These are phyloP conservation scores for Scaptodrosophila lebanonensis DNA, from an alignment of 1,140 invertebrate genomes.

Conservation along the genomic window DNA sequence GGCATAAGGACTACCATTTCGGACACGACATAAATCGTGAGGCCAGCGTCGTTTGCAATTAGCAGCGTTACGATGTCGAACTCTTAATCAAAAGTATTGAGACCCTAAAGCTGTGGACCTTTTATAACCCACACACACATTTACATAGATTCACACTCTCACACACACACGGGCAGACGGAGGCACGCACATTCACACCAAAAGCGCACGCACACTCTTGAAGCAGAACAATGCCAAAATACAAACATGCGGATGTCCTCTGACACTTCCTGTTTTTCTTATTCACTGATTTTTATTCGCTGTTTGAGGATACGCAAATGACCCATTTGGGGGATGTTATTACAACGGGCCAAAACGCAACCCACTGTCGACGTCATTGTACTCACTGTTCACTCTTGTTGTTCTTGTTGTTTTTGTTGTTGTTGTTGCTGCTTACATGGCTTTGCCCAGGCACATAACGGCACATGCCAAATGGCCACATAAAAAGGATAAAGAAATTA, in stretches of 20 bases:
- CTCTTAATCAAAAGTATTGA: slow-evolving; percentile 73
- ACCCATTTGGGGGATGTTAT: slow-evolving; percentile 78
- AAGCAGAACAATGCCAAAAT: slow-evolving; percentile 24
- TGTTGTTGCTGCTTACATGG: slow-evolving; percentile 17
- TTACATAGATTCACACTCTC: not conserved
- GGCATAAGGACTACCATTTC: slow-evolving; percentile 35
- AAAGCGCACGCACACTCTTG: not conserved
- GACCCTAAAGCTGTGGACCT: slow-evolving; percentile 51
- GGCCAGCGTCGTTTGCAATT: slow-evolving; percentile 67
- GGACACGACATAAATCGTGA: slow-evolving; percentile 65
- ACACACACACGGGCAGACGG: slow-evolving; percentile 5
- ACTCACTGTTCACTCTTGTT: not conserved
- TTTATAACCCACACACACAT: slow-evolving; percentile 45
- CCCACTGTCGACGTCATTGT: slow-evolving; percentile 28
- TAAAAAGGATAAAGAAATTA: slow-evolving; percentile 78
- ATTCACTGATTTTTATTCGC: slow-evolving; percentile 77
- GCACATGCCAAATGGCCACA: slow-evolving; percentile 77
- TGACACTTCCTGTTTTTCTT: slow-evolving; percentile 76
- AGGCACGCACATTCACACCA: not conserved
- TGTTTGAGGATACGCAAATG: slow-evolving; percentile 78
- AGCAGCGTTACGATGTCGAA: slow-evolving; percentile 65
- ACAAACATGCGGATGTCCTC: slow-evolving; percentile 74
- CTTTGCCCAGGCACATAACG: slow-evolving; percentile 67
- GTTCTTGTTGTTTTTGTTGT: slow-evolving; percentile 1
- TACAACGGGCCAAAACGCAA: slow-evolving; percentile 46